Evolutionary conservation across 2,888 invertebrate genomes (phyloP).

Genomic region (Drosophila tripunctata): DNA sequence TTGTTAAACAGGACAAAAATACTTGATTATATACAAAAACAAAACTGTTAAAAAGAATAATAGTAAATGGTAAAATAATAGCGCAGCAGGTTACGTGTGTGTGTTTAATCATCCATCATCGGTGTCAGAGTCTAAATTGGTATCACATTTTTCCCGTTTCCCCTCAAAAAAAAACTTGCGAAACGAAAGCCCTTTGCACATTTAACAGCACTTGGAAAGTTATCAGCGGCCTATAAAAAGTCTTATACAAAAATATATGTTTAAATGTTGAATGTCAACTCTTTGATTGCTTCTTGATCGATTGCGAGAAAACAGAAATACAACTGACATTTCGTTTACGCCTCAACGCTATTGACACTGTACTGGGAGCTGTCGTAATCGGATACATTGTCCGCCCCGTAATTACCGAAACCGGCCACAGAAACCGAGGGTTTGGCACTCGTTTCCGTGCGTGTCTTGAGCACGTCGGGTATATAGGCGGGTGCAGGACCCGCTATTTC

Average conservation of each 20-base stretch:
- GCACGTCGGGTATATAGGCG: conserved; percentile 84
- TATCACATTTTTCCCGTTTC: conserved; percentile 62
- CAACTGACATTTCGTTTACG: conserved; percentile 49
- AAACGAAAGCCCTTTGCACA: conserved; percentile 27
- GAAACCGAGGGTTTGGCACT: conserved; percentile 46
- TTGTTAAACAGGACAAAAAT: conserved; percentile 25
- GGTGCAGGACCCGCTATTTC: conserved; percentile 83
- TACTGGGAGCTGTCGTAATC: conserved; percentile 83
- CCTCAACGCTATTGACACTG: conserved; percentile 82
- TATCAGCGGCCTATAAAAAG: conserved; percentile 57
- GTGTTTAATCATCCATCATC: no score
- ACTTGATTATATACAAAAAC: conserved; percentile 20
- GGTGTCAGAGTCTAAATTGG: conserved; percentile 53
- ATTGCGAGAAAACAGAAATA: conserved; percentile 6
- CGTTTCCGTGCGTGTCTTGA: conserved; percentile 58
- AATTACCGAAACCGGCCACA: conserved; percentile 71
- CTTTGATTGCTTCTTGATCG: conserved; percentile 48
- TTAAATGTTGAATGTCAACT: conserved; percentile 24
- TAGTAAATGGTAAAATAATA: conserved; percentile 29
- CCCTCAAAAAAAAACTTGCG: no score
- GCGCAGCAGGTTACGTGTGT: conserved; percentile 30
- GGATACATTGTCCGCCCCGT: conserved; percentile 83
- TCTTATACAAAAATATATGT: conserved; percentile 64
- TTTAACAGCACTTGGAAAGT: conserved; percentile 52
- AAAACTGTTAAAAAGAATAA: conserved; percentile 10